Evolutionary conservation across 2,888 invertebrate genomes (phyloP).

Genomic region (Hemicrepidius hirtus): DNA sequence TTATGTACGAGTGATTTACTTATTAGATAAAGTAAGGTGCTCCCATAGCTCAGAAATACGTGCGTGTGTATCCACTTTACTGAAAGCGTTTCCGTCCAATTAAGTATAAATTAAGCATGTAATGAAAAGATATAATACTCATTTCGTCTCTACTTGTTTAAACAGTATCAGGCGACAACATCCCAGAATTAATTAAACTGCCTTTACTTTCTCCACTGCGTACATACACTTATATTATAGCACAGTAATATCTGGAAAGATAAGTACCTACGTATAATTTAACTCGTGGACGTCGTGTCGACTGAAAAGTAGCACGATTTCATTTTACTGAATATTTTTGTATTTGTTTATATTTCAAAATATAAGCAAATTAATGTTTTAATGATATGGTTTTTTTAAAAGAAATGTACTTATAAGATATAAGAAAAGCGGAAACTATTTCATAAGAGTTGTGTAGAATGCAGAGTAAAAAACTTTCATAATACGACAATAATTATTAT

Average conservation of each 20-base stretch:
- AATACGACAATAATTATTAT: too few relatives aligned
- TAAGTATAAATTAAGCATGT: slow-evolving; percentile 10
- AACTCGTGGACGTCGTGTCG: slow-evolving; percentile 10
- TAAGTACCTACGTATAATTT: not conserved
- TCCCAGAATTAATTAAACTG: slow-evolving; percentile 26
- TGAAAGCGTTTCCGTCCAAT: slow-evolving; percentile 14
- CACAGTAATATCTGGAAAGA: not conserved
- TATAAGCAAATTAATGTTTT: slow-evolving; percentile 11
- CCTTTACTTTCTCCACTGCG: slow-evolving; percentile 21
- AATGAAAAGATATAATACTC: not conserved
- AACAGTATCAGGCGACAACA: slow-evolving; percentile 8
- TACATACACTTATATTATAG: not conserved
- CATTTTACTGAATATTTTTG: slow-evolving; percentile 1
- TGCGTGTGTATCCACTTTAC: not conserved
- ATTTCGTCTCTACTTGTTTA: not conserved
- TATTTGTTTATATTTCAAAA: not conserved
- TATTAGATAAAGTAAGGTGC: too few relatives aligned
- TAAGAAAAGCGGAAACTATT: too few relatives aligned
- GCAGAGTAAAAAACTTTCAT: not conserved
- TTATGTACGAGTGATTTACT: too few relatives aligned
- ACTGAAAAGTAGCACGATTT: slow-evolving; percentile 9
- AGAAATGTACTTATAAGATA: too few relatives aligned
- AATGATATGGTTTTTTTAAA: too few relatives aligned
- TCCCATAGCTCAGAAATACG: not conserved
- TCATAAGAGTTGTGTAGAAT: too few relatives aligned